Percentiles rank a stretch among this genome's conserved stretches.
These are phyloP conservation scores for Mus pahari DNA, from an alignment of 2,113 vertebrate species.

Conservation along the genomic window DNA sequence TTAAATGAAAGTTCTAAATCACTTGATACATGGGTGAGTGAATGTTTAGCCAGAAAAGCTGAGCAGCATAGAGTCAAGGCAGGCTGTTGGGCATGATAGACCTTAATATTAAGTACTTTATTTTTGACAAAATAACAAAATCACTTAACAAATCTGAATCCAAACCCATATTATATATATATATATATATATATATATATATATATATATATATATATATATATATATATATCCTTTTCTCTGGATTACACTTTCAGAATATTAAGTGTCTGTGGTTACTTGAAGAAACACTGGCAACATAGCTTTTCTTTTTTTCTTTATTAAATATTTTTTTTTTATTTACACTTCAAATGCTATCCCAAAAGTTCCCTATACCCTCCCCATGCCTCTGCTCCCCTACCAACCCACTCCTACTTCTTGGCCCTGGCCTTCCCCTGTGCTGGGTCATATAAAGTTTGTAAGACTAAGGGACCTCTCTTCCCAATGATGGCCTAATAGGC, in stretches of 20 bases:
- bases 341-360: too few species aligned
- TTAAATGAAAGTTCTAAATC: conserved; percentile 70
- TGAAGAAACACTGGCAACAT: neutral
- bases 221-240: neutral
- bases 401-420: too few species aligned
- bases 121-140: conserved; percentile 29
- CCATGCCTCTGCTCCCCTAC: too few species aligned
- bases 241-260: neutral
- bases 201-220: too few species aligned
- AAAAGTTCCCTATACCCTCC: too few species aligned
- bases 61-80: neutral
- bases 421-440: too few species aligned
- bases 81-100: neutral
- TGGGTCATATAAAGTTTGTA: too few species aligned
- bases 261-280: neutral
- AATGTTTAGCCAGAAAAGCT: neutral
- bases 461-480: too few species aligned
- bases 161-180: neutral
- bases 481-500: too few species aligned
- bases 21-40: neutral
- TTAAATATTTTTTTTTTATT: too few species aligned
- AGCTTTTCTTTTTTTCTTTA: too few species aligned
- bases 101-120: conserved; percentile 29
- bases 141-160: conserved; percentile 11
- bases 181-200: too few species aligned